A percentile compares a stretch with the other conserved stretches of the same genome.
Evolutionary conservation across 2,888 invertebrate species (phyloP).

Genomic region (Syrista parreyssii): DNA sequence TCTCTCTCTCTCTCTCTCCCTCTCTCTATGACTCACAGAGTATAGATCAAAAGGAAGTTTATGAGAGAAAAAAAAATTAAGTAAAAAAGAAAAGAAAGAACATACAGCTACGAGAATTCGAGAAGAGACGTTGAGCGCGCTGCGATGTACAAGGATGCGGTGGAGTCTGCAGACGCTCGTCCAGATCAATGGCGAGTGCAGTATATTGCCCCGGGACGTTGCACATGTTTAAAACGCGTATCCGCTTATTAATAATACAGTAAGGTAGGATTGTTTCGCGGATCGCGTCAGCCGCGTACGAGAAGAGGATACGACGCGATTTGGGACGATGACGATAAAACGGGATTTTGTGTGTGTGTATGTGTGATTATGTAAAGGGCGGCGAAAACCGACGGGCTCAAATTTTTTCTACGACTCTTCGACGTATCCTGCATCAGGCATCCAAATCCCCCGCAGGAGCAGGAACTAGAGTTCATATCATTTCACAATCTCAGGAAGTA

Average conservation of each 20-base stretch:
- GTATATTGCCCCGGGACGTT: neutral
- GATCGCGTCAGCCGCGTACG: neutral
- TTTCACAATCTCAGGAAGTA: neutral
- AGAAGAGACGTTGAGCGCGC: neutral
- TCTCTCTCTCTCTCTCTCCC: conserved; percentile 16
- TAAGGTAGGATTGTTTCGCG: neutral
- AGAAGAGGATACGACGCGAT: neutral
- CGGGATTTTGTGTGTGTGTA: conserved; percentile 12
- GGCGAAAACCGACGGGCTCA: conserved; percentile 45
- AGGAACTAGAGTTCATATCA: neutral
- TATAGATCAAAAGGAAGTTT: neutral
- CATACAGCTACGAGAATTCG: neutral
- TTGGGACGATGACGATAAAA: neutral
- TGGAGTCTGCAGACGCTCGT: neutral
- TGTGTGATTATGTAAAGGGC: conserved; percentile 13
- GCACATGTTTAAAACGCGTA: neutral
- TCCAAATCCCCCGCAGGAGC: neutral
- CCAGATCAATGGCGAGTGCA: neutral
- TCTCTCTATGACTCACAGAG: conserved; percentile 22
- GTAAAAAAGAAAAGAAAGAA: neutral
- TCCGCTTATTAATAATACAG: neutral
- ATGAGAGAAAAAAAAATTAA: neutral
- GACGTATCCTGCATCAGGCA: neutral
- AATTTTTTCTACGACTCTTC: neutral
- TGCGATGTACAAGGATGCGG: neutral